Base-by-base conservation (phyloP, 2,113 vertebrate genomes). In the Charadrius vociferus region DNA sequence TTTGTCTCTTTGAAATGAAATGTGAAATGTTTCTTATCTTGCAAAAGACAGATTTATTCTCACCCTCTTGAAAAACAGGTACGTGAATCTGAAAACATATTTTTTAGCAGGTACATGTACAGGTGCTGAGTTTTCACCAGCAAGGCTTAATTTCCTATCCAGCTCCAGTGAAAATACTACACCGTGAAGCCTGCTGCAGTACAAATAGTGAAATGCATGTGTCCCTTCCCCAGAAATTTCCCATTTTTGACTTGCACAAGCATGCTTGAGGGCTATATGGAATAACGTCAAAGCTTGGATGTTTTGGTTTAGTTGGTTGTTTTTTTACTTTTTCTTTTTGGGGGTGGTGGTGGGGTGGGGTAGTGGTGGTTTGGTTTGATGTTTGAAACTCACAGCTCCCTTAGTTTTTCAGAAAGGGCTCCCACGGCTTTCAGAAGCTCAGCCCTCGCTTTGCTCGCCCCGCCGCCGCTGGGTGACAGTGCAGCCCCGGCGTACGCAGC, bases 391-490 rank as follows among this genome's bases (percentile, higher is more conserved):
- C 7, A 0, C 23, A 3, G 26, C 2, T 36, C 8, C 5, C 19
- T 7, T 1, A 29, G 1, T 4, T 75, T 53, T 30, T 14, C 5
- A 1, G 47, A 2, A 23, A 45, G 19, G 11, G 39, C 43, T 47
- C 21, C 47, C 41, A 0, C 0, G 6, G 63, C 30, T n/a, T 30
- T n/a, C 3, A 20, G 59, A 5, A 4, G 47, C 53, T 7, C 30
- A 13, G 26, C 8, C 47, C 45, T 18, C 14, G 4, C 39, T 41
- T 39, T 39, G 63, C 52, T 19, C 10, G 30, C 15, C 12, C 17
- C 12, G 43, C 17, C 11, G 75, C 93, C 98, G 96, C 98, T 96
- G 98, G 98, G 98, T 98, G 98, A 82, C 98, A 98, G 92, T 97
- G 86, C 92, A 91, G 97, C 78, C 88, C 77, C 91, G 81, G 13